Percentiles rank a stretch among this genome's conserved stretches.
Conservation (phyloP, 2,888 invertebrate genomes). For the Palloptera scutellata region DNA sequence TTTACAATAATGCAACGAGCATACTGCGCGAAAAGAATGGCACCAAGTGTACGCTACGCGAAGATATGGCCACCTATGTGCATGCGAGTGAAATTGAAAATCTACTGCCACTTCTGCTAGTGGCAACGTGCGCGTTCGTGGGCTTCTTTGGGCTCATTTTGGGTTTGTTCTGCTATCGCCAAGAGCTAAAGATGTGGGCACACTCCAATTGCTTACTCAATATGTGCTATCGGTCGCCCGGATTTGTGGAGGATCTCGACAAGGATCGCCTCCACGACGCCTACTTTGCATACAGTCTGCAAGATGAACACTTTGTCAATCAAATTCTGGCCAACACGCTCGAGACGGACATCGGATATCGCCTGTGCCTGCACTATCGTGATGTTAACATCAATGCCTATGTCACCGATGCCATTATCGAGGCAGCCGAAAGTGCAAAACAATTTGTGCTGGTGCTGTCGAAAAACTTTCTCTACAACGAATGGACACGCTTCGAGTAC, state of each 20-base stretch:
- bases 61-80: slow-evolving; percentile 74
- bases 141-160: slow-evolving; percentile 79
- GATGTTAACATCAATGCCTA: slow-evolving; percentile 89
- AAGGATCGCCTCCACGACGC: slow-evolving; percentile 86
- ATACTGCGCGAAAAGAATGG: slow-evolving; percentile 80
- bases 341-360: slow-evolving; percentile 84
- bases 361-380: slow-evolving; percentile 89
- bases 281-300: slow-evolving; percentile 92
- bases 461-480: slow-evolving; percentile 91
- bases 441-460: slow-evolving; percentile 90
- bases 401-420: slow-evolving; percentile 90
- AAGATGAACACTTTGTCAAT: slow-evolving; percentile 90
- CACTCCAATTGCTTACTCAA: slow-evolving; percentile 85
- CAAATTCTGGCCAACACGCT: slow-evolving; percentile 88
- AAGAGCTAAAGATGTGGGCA: slow-evolving; percentile 84
- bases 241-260: slow-evolving; percentile 69
- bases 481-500: slow-evolving; percentile 95
- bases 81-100: slow-evolving; percentile 75
- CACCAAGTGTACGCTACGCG: slow-evolving; percentile 77
- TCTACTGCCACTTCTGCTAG: slow-evolving; percentile 79
- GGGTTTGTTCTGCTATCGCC: slow-evolving; percentile 81
- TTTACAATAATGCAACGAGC: slow-evolving; percentile 77
- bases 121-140: slow-evolving; percentile 80
- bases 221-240: slow-evolving; percentile 84
- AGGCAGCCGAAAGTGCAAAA: slow-evolving; percentile 89